These are phyloP conservation scores for Heliornis fulica DNA, from an alignment of 2,113 vertebrate species.

Conservation along the genomic window DNA sequence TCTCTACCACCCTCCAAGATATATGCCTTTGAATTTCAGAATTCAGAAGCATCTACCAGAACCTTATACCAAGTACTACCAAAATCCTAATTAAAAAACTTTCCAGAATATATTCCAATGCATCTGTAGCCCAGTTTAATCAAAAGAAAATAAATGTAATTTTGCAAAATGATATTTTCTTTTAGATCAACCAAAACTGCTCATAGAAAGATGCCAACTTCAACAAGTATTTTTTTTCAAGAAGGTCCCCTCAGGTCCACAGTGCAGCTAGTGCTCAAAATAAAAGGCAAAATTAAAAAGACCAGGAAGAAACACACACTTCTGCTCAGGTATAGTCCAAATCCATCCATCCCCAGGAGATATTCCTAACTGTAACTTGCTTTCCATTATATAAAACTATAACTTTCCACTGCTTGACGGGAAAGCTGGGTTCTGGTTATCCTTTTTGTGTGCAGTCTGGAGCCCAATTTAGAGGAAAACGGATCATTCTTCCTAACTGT, in stretches of 20 bases:
- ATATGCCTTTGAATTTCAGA: not conserved
- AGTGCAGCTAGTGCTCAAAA: not conserved
- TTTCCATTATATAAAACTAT: no score
- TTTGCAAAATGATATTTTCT: not conserved
- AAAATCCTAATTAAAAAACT: not conserved
- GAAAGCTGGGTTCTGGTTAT: not conserved
- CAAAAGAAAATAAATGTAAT: not conserved
- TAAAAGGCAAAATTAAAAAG: not conserved
- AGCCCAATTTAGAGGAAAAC: not conserved
- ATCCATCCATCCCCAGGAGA: not conserved
- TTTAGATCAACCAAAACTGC: not conserved
- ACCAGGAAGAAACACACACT: not conserved
- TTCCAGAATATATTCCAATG: not conserved
- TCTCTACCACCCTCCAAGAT: not conserved
- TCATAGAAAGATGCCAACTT: not conserved
- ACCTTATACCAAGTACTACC: not conserved
- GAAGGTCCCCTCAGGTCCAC: not conserved
- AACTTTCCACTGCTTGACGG: not conserved
- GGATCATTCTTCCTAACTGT: not conserved
- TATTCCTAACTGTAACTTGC: not conserved
- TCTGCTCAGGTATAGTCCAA: not conserved
- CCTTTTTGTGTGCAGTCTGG: not conserved
- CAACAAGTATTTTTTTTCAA: not conserved
- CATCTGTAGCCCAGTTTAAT: not conserved
- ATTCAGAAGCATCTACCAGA: not conserved